These are phyloP conservation scores for Sinotaia quadrata DNA, from an alignment of 2,888 invertebrate species.

Conservation along the genomic window DNA sequence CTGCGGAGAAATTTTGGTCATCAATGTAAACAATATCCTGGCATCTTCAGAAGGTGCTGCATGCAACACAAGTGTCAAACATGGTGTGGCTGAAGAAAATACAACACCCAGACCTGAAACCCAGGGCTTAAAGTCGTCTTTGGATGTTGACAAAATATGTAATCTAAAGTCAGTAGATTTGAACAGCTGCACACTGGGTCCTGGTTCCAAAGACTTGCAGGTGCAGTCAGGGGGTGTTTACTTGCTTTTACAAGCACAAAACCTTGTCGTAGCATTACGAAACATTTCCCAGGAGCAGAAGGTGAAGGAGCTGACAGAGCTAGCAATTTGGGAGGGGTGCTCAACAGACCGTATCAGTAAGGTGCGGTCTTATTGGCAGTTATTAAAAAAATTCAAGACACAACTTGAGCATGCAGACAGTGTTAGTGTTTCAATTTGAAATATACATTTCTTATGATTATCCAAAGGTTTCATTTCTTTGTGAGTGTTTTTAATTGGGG, in stretches of 20 bases:
- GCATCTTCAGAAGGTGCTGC: background rate
- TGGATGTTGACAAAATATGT: slow-evolving; percentile 10
- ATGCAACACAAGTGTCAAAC: background rate
- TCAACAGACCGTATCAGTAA: background rate
- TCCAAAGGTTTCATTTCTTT: no score
- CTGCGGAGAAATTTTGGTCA: slow-evolving; percentile 52
- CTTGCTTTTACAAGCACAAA: slow-evolving; percentile 7
- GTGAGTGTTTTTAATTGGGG: no score
- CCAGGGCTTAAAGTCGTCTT: background rate
- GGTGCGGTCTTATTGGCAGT: slow-evolving; percentile 16
- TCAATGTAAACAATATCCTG: slow-evolving; percentile 34
- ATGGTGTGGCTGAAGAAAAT: background rate
- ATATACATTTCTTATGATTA: no score
- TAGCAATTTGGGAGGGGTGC: slow-evolving; percentile 24
- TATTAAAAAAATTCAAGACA: background rate
- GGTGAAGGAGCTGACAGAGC: background rate
- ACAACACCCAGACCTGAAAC: background rate
- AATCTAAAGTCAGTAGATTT: slow-evolving; percentile 6
- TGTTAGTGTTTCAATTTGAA: no score
- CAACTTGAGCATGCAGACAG: background rate
- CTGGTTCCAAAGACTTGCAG: background rate
- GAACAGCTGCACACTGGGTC: background rate
- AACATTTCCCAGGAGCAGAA: background rate
- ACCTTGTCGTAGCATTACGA: slow-evolving; percentile 20
- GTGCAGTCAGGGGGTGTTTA: slow-evolving; percentile 11